Evolutionary conservation across 2,888 invertebrate species (phyloP).

Genomic region (Spilarctia lutea): DNA sequence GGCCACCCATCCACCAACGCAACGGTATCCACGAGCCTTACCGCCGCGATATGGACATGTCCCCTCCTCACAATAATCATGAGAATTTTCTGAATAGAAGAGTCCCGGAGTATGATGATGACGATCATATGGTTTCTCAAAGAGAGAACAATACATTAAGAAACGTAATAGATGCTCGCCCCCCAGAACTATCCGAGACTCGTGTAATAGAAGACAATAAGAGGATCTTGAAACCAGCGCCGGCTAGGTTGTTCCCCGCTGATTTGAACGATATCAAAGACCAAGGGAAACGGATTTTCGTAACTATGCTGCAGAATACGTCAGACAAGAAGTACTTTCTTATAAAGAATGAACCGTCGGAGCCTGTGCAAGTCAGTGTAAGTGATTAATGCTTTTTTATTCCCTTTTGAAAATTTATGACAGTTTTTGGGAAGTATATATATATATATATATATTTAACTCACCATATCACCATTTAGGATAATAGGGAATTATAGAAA

Average conservation of each 20-base stretch:
- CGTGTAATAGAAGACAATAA: slow-evolving; percentile 71
- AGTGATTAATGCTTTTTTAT: neutral
- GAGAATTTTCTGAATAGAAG: slow-evolving; percentile 77
- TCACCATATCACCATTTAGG: neutral
- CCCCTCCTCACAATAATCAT: slow-evolving; percentile 70
- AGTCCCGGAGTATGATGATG: slow-evolving; percentile 79
- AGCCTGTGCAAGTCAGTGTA: slow-evolving; percentile 77
- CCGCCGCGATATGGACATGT: slow-evolving; percentile 67
- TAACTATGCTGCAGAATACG: slow-evolving; percentile 67
- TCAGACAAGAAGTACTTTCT: slow-evolving; percentile 89
- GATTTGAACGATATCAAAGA: slow-evolving; percentile 74
- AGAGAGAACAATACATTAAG: slow-evolving; percentile 65
- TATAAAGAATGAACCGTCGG: slow-evolving; percentile 87
- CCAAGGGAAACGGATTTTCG: slow-evolving; percentile 74
- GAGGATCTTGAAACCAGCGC: slow-evolving; percentile 79
- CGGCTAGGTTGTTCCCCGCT: slow-evolving; percentile 75
- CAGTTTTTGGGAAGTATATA: neutral
- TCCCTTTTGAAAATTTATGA: neutral
- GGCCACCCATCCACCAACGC: slow-evolving; percentile 61
- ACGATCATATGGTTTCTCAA: slow-evolving; percentile 70
- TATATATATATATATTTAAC: too few species aligned
- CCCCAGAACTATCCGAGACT: slow-evolving; percentile 72
- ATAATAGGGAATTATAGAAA: neutral
- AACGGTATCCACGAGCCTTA: slow-evolving; percentile 78
- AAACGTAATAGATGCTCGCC: slow-evolving; percentile 64